Base-by-base conservation (phyloP, 1,140 invertebrate species). In the Tribolium castaneum region DNA sequence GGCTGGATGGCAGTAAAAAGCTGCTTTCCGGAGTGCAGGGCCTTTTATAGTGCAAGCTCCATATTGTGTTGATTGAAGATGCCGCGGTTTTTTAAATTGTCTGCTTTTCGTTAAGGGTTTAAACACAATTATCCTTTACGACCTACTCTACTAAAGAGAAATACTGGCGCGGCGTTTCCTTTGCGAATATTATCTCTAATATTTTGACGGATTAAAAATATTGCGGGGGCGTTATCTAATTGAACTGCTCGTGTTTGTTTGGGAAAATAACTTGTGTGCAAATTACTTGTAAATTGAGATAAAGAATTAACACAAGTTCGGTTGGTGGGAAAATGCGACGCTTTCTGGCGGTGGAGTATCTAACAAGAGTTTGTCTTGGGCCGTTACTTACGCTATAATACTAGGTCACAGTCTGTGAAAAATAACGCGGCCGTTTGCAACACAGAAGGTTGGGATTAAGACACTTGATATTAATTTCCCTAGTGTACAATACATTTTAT, bases 391-490 rank as follows among this genome's bases (percentile, higher is more conserved):
- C 80, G 80, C 74, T 79, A 78, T 81, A 82, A 82, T 81, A 81
- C 79, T 82, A 81, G 82, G 81, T 83, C 80, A 81, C 82, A 79
- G 82, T 71, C 82, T 82, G 83, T 84, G 84, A 85, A 85, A 85
- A 85, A 85, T 85, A 84, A 81, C 78, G 80, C 79, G 80, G 80
- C 80, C 77, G 80, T 82, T 83, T 84, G 76, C 80, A 79, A 78
- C 81, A 82, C 78, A 83, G 82, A 80, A 84, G 83, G 81, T 81
- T 78, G 83, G 83, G 82, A 85, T 85, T 85, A 85, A 85, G 84
- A 85, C 83, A 84, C 83, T 85, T 85, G 84, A 84, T 84, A 85
- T 85, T 85, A 85, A 85, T 85, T 85, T 85, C 84, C 84, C 84
- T 79, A 81, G 83, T 78, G 84, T 82, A 81, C 84, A 84, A 85